Conservation (phyloP, 1,140 invertebrate species). For the Drosophila nigromelanica region DNA sequence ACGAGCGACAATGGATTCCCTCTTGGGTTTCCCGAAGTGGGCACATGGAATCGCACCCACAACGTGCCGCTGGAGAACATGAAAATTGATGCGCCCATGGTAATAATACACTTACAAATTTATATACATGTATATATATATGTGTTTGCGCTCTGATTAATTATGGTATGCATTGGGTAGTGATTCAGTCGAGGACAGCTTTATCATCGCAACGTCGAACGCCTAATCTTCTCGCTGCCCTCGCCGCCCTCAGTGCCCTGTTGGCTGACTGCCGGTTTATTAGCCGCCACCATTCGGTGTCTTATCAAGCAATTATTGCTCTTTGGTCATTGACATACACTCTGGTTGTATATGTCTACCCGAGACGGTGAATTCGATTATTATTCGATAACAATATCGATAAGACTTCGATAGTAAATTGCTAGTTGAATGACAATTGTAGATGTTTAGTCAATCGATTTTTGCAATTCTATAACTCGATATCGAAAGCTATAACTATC, state of each 20-base stretch:
- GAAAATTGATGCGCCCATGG: conserved; percentile 93
- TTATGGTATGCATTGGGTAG: neutral
- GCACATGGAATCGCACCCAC: conserved; percentile 85
- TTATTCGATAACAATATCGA: no score
- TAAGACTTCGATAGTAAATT: no score
- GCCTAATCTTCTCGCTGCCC: neutral
- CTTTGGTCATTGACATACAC: conserved; percentile 60
- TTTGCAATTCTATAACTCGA: no score
- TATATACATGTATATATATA: neutral
- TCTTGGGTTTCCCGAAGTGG: conserved; percentile 84
- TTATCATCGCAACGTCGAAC: neutral
- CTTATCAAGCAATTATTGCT: conserved; percentile 61
- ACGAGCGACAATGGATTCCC: conserved; percentile 74
- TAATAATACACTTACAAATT: conserved; percentile 53
- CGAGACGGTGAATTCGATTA: neutral
- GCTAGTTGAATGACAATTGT: no score
- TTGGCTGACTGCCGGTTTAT: neutral
- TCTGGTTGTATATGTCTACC: neutral
- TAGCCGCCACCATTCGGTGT: neutral
- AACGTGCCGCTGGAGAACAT: conserved; percentile 88
- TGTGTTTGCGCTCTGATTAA: neutral
- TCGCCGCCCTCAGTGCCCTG: no score
- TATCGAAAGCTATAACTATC: no score
- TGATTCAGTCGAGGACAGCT: conserved; percentile 16
- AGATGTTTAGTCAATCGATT: no score